Evolutionary conservation across 2,113 vertebrate species (phyloP).

Genomic region (Psittacula cyanocephala): DNA sequence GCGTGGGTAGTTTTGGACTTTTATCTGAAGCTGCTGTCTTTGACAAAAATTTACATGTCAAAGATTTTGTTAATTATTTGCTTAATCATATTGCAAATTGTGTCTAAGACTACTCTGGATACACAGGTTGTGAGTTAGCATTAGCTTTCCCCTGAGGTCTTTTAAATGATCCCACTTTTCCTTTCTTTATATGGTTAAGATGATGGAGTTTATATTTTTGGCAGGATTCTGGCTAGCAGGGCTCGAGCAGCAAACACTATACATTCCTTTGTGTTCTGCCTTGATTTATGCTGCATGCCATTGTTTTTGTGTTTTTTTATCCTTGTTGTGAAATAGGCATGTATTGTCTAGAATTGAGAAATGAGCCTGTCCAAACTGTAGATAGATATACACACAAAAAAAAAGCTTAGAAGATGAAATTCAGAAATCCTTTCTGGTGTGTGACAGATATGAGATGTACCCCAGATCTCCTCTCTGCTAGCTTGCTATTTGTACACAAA

Average conservation of each 20-base stretch:
- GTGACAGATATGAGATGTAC: not conserved
- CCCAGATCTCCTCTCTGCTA: not conserved
- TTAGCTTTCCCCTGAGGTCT: not conserved
- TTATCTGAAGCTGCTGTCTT: not conserved
- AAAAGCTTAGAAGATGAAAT: not conserved
- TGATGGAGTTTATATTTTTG: not conserved
- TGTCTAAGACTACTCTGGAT: not conserved
- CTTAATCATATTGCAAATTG: not conserved
- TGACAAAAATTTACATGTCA: not conserved
- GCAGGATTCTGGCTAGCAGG: not conserved
- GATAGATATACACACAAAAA: not conserved
- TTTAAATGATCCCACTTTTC: not conserved
- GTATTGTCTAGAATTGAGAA: not conserved
- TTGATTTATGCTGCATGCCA: not conserved
- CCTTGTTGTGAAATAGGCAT: not conserved
- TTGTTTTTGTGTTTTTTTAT: not conserved
- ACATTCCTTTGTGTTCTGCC: not conserved
- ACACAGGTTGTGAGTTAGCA: not conserved
- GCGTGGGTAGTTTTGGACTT: not conserved
- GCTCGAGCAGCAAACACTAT: accelerated
- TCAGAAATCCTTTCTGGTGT: not conserved
- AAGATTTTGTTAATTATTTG: not conserved
- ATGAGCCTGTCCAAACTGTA: not conserved
- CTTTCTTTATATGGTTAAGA: not conserved
- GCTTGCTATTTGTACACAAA: not conserved